These are phyloP conservation scores for Octodon degus DNA, from an alignment of 2,113 vertebrate species.

Conservation along the genomic window DNA sequence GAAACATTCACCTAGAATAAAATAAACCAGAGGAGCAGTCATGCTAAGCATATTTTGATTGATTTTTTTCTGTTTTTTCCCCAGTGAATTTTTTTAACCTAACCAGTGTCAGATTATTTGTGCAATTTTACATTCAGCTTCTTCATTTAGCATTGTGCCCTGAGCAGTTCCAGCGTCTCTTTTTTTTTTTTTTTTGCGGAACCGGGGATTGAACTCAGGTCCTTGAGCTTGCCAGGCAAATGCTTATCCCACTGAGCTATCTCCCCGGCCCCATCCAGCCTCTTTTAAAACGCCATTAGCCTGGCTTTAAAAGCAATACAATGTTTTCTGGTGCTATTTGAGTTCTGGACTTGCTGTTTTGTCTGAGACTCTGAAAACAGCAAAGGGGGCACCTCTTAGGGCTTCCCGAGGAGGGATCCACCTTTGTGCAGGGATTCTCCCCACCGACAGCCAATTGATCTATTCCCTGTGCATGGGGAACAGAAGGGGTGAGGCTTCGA, in stretches of 20 bases:
- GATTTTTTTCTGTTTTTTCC: constrained; percentile 10
- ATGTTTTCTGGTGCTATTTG: neutral
- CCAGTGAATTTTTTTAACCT: neutral
- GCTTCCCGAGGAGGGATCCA: neutral
- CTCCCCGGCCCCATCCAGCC: neutral
- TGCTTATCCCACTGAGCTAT: too few species aligned
- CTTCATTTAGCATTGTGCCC: neutral
- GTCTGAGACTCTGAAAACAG: neutral
- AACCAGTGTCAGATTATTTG: neutral
- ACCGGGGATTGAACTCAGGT: too few species aligned
- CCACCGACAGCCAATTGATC: neutral
- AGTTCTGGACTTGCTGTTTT: neutral
- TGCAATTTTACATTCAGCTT: neutral
- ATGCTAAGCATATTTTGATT: neutral
- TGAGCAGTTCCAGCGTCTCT: neutral
- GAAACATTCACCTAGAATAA: neutral
- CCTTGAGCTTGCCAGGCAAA: too few species aligned
- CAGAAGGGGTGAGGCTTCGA: neutral
- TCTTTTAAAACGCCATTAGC: neutral
- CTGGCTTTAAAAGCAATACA: neutral
- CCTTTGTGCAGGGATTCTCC: constrained; percentile 28
- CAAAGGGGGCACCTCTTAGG: neutral
- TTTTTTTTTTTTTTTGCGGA: too few species aligned
- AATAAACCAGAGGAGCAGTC: neutral
- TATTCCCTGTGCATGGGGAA: neutral